Percentiles rank a stretch among this genome's conserved stretches.
These are phyloP conservation scores for Eupithecia dodoneata DNA, from an alignment of 2,888 invertebrate genomes.

Conservation along the genomic window DNA sequence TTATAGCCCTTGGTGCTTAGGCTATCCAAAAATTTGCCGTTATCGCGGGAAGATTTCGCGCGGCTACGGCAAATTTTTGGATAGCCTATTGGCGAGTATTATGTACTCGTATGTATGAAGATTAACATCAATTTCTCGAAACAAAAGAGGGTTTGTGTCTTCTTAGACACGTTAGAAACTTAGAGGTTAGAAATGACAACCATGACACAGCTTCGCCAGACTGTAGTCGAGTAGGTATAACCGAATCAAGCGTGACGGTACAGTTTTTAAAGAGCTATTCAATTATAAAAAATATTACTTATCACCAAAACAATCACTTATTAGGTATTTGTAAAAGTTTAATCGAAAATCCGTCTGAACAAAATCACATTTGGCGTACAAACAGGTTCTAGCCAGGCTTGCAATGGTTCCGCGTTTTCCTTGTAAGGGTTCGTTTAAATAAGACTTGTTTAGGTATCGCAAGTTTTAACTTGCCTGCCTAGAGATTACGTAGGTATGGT, in stretches of 20 bases:
- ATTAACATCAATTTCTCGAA: too few relatives aligned
- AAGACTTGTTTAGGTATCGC: background rate
- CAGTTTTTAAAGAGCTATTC: background rate
- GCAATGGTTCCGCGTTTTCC: conserved; percentile 22
- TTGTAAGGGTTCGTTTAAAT: conserved; percentile 13
- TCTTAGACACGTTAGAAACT: background rate
- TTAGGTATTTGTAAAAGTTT: background rate
- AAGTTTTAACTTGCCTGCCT: background rate
- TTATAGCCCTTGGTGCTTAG: too few relatives aligned
- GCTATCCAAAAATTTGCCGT: too few relatives aligned
- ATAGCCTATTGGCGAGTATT: too few relatives aligned
- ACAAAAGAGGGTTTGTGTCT: background rate
- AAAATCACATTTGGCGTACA: conserved; percentile 5
- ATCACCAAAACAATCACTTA: background rate
- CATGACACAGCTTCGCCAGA: background rate
- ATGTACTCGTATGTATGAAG: too few relatives aligned
- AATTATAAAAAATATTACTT: background rate
- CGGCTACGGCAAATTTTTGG: too few relatives aligned
- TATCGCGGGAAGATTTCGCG: too few relatives aligned
- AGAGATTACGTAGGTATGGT: conserved; percentile 11
- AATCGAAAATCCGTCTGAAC: background rate
- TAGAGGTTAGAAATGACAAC: too few relatives aligned
- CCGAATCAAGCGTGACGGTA: background rate
- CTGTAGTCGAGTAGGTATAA: background rate
- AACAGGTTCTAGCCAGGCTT: conserved; percentile 18